These are phyloP conservation scores for Galagoides demidoff DNA, from an alignment of 2,797 vertebrate genomes.

Conservation along the genomic window DNA sequence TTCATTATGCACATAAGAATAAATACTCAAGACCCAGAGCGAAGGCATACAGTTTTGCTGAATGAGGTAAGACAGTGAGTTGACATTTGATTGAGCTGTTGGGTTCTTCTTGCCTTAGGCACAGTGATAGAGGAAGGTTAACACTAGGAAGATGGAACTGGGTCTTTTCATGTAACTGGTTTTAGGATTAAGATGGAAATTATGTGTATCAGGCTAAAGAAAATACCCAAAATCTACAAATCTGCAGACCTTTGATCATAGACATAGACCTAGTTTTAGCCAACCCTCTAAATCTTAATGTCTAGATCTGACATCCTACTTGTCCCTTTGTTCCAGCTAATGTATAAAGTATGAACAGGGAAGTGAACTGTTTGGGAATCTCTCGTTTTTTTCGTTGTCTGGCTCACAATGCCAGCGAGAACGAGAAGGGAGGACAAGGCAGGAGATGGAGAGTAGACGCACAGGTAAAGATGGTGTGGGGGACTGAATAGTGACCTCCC, in stretches of 20 bases:
- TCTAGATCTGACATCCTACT: not conserved
- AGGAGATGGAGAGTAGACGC: not conserved
- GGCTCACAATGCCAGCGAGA: not conserved
- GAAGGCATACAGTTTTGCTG: conserved; percentile 21
- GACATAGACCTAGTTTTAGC: not conserved
- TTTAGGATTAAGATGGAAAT: conserved; percentile 47
- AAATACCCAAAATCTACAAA: conserved; percentile 26
- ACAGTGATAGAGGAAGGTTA: conserved; percentile 42
- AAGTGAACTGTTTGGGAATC: conserved; percentile 29
- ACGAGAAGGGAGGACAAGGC: not conserved
- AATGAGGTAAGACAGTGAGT: conserved; percentile 57
- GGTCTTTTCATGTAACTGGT: conserved; percentile 29
- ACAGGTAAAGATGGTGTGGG: not conserved
- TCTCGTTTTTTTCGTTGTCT: not conserved
- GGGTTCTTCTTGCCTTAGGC: conserved; percentile 62
- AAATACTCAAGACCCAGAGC: conserved; percentile 50
- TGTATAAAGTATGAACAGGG: not conserved
- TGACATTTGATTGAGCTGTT: conserved; percentile 56
- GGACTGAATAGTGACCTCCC: not conserved
- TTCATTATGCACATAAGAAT: conserved; percentile 69
- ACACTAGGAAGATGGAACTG: not conserved
- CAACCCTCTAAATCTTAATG: not conserved
- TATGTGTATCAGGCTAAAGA: conserved; percentile 36
- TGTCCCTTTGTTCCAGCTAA: not conserved
- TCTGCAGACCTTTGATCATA: conserved; percentile 13